Evolutionary conservation across 2,113 vertebrate genomes (phyloP).

Genomic region (Myrmophylax atrothorax): DNA sequence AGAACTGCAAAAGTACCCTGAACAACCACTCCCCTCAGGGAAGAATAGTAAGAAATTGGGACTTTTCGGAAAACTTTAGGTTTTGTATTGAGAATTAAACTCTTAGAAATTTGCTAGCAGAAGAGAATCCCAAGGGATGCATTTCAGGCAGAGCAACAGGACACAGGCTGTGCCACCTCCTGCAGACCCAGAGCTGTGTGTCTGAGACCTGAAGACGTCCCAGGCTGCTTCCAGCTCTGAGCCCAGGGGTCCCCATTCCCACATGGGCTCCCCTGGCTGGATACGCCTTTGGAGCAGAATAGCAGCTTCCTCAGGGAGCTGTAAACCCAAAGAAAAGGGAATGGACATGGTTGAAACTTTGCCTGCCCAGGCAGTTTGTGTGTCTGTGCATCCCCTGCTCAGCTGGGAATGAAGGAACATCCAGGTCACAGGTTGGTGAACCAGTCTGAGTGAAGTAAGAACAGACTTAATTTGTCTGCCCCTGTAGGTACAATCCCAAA

Average conservation of each 20-base stretch:
- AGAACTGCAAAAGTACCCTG: background rate
- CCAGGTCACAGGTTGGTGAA: background rate
- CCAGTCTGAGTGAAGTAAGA: too few species aligned
- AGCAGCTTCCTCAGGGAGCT: background rate
- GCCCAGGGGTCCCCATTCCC: background rate
- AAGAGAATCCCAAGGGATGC: background rate
- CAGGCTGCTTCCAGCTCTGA: background rate
- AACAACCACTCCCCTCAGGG: background rate
- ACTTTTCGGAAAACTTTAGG: background rate
- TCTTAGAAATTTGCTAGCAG: background rate
- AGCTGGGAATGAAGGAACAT: background rate
- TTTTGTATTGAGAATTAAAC: background rate
- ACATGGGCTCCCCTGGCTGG: background rate
- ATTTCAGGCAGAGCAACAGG: background rate
- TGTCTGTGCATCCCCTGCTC: background rate
- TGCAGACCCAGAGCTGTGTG: background rate
- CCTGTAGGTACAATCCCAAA: background rate
- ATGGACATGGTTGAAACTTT: background rate
- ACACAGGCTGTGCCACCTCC: background rate
- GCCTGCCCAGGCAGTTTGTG: background rate
- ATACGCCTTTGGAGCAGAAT: background rate
- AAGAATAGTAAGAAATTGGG: background rate
- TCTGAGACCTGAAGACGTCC: too few species aligned
- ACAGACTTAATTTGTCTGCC: background rate
- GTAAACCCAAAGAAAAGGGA: background rate